Base-by-base conservation (phyloP, 2,113 vertebrate species). In the Myrmophylax atrothorax region DNA sequence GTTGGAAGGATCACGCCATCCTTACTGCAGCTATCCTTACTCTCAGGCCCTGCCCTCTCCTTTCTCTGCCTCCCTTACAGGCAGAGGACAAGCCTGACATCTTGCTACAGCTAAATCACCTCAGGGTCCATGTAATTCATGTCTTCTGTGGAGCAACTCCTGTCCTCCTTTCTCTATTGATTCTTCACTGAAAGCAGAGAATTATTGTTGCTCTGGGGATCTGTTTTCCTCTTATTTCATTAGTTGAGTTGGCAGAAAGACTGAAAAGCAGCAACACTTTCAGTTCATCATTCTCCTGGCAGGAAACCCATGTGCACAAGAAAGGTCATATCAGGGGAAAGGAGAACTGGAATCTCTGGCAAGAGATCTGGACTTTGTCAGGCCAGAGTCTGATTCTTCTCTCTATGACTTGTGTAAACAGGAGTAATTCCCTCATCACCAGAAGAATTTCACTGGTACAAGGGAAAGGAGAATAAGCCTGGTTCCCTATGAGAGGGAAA, bases 391-490 rank as follows among this genome's bases (percentile, higher is more conserved):
- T 95, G 92, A 96, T 82, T 95, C 94, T 94, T 93, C 88, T 97
- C 90, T 90, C 83, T 23, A 38, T 92, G 85, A 90, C 69, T 94
- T 95, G 40, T 95, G 68, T 96, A 97, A 95, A 96, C 94, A 95
- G 88, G 92, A 89, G 47, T 59, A 81, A 86, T 88, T 92, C 90
- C 68, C n/a, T 84, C 5, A 3, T 68, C 85, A 42, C 17, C 52
- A 84, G 19, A 72, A 86, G 79, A 95, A 97, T 96, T 93, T 84
- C 28, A 35, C 58, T 83, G 74, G 64, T 72, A 4, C 58, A 25
- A 87, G 56, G 40, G 40, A 72, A 86, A 81, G 63, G 62, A 89
- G 50, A 77, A 62, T 62, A 69, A 89, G 38, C 9, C 40, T 40
- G 4, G 15, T 49, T 85, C 49, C 44, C 35, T 1, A 0, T 31